phyloP scores from a whole-genome alignment of 2,888 invertebrate genomes.

The Aromia moschata region DNA sequence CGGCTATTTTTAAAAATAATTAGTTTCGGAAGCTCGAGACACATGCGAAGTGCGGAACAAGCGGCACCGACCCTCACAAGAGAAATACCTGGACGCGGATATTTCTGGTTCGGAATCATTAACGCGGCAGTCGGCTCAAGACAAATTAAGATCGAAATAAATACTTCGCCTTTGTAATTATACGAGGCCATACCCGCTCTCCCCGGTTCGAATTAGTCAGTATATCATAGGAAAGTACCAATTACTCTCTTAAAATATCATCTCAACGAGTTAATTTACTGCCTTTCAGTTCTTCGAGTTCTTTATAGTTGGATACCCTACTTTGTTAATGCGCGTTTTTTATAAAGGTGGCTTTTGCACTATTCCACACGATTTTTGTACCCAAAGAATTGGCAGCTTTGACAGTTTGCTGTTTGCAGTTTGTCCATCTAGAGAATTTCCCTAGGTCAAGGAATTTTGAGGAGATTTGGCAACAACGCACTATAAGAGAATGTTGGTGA shows the following conservation, averaged over 20 bases:
- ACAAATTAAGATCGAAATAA: conserved; percentile 51
- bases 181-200: conserved; percentile 31
- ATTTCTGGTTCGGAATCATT: conserved; percentile 43
- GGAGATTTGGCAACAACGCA: too few species aligned
- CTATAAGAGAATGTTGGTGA: too few species aligned
- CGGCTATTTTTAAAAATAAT: conserved; percentile 57
- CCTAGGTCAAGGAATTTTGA: background rate
- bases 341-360: too few species aligned
- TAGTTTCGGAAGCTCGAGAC: conserved; percentile 56
- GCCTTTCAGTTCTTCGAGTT: conserved; percentile 1
- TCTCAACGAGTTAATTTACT: conserved; percentile 19
- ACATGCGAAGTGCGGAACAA: conserved; percentile 36
- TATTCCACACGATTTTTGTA: too few species aligned
- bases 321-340: too few species aligned
- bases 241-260: conserved; percentile 14
- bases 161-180: conserved; percentile 45
- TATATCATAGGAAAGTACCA: conserved; percentile 32
- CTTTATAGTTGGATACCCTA: background rate
- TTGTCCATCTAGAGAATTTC: too few species aligned
- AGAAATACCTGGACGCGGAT: conserved; percentile 26
- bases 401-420: too few species aligned
- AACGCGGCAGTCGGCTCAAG: conserved; percentile 42
- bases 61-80: conserved; percentile 6
- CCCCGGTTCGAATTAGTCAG: conserved; percentile 36
- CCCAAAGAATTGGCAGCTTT: too few species aligned